phyloP scores from a whole-genome alignment of 2,113 vertebrate species.

The Oncorhynchus clarkii region DNA sequence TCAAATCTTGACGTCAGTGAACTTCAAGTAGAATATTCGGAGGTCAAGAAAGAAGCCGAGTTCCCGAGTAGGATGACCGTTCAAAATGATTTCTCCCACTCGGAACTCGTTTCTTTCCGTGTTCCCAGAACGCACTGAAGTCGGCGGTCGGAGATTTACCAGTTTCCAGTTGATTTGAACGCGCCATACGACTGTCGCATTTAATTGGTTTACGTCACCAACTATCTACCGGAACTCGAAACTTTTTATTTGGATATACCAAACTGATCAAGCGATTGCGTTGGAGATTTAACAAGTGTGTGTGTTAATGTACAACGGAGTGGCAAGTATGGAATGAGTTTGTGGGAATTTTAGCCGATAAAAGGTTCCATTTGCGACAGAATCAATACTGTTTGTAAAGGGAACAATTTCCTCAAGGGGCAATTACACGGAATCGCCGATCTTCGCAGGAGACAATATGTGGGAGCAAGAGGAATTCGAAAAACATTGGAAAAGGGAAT shows the following conservation, averaged over 20 bases:
- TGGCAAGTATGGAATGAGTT: background rate
- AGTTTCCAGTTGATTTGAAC: too few relatives aligned
- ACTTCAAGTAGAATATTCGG: too few relatives aligned
- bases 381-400: background rate
- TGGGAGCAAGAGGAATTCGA: constrained; percentile 86
- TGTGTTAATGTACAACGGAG: background rate
- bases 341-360: background rate
- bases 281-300: constrained; percentile 10
- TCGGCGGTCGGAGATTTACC: too few relatives aligned
- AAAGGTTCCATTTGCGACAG: constrained; percentile 5
- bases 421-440: background rate
- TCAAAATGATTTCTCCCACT: too few relatives aligned
- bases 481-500: constrained; percentile 86
- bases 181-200: background rate
- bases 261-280: background rate
- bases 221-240: constrained; percentile 48
- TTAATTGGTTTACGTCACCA: constrained; percentile 50
- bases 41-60: too few relatives aligned
- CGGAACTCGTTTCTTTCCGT: too few relatives aligned
- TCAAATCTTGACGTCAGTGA: too few relatives aligned
- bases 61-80: too few relatives aligned
- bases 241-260: constrained; percentile 31
- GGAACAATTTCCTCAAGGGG: background rate
- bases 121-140: too few relatives aligned
- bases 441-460: constrained; percentile 58